Conservation (phyloP, 2,888 invertebrate genomes). For the Drosophila diplacantha region DNA sequence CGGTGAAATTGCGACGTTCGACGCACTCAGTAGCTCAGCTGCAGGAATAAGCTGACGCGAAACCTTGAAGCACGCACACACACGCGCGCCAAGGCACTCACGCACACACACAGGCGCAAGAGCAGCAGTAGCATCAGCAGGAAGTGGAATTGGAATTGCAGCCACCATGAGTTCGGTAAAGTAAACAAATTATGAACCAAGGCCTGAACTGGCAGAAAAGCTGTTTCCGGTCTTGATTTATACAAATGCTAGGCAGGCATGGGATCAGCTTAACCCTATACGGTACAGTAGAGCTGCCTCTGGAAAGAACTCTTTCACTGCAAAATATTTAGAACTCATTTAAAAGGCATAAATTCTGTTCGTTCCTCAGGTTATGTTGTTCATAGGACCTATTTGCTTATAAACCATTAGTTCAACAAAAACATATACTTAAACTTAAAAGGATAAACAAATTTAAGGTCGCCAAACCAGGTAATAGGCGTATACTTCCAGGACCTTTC, state of each 20-base stretch:
- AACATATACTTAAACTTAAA: not conserved
- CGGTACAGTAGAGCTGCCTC: not conserved
- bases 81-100: conserved; percentile 8
- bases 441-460: not conserved
- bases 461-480: no score
- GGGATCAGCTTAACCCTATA: not conserved
- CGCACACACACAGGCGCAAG: conserved; percentile 12
- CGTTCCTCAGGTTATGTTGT: not conserved
- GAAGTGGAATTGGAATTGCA: conserved; percentile 5
- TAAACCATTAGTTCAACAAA: not conserved
- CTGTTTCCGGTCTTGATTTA: not conserved
- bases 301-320: not conserved
- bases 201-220: not conserved
- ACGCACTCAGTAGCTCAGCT: conserved; percentile 47
- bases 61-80: conserved; percentile 33
- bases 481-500: not conserved
- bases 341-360: not conserved
- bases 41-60: conserved; percentile 32
- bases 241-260: not conserved
- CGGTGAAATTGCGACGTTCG: conserved; percentile 27
- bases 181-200: conserved; percentile 49
- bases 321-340: not conserved
- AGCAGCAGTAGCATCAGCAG: conserved; percentile 1
- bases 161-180: conserved; percentile 62
- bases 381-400: not conserved